phyloP scores from a whole-genome alignment of 2,797 vertebrate genomes.

The Sparidentex hasta region DNA sequence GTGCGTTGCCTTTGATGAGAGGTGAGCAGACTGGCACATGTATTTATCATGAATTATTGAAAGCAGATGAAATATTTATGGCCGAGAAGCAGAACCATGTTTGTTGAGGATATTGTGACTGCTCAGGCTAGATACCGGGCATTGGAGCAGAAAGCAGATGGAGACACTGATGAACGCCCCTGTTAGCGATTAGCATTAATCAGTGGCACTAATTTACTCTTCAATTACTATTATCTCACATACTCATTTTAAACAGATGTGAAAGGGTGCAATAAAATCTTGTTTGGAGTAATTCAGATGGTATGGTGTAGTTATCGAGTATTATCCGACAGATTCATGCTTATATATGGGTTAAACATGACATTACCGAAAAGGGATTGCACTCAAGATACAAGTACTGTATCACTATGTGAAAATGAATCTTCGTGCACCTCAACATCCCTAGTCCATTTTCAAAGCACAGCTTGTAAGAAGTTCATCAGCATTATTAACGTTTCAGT shows the following conservation, averaged over 20 bases:
- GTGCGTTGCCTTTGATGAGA: slow-evolving; percentile 55
- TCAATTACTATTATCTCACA: not conserved
- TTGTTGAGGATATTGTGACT: slow-evolving; percentile 62
- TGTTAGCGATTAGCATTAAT: slow-evolving; percentile 8
- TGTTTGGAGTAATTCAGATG: not conserved
- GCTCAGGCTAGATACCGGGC: slow-evolving; percentile 59
- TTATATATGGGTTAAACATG: not conserved
- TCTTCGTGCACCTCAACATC: not conserved
- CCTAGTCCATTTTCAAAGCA: not conserved
- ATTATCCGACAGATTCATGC: not conserved
- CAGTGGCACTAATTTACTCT: not conserved
- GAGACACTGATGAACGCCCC: slow-evolving; percentile 21
- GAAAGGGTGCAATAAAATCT: not conserved
- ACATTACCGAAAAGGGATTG: not conserved
- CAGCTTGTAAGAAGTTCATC: not conserved
- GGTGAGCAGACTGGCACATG: slow-evolving; percentile 52
- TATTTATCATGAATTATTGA: slow-evolving; percentile 76
- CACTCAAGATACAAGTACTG: too few species aligned
- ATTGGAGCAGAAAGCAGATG: slow-evolving; percentile 46
- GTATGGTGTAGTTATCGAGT: not conserved
- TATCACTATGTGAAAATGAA: not conserved
- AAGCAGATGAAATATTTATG: slow-evolving; percentile 77
- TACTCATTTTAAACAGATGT: slow-evolving; percentile 8
- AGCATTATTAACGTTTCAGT: not conserved
- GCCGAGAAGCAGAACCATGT: slow-evolving; percentile 52